These are phyloP conservation scores for Metallyticus violacea DNA, from an alignment of 2,888 invertebrate species.

Conservation along the genomic window DNA sequence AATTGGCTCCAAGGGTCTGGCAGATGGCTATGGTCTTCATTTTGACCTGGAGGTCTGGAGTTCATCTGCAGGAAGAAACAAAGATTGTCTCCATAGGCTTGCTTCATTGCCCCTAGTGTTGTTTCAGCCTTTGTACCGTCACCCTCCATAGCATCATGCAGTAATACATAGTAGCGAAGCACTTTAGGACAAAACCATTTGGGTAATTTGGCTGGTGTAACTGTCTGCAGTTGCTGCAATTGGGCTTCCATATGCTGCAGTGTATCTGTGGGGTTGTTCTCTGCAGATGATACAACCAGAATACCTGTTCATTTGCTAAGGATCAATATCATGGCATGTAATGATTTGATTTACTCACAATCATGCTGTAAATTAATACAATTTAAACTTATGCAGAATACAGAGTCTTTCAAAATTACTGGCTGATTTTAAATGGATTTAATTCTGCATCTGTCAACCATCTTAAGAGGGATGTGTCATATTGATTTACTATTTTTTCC, in stretches of 20 bases:
- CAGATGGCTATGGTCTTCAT: constrained; percentile 53
- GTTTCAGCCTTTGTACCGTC: constrained; percentile 67
- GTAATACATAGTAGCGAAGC: constrained; percentile 82
- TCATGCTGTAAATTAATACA: too few species aligned
- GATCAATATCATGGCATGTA: neutral
- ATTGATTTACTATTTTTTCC: too few species aligned
- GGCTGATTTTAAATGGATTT: too few species aligned
- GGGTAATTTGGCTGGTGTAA: constrained; percentile 72
- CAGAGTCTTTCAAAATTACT: too few species aligned
- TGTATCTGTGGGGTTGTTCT: constrained; percentile 69
- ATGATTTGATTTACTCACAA: neutral
- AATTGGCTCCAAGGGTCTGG: constrained; percentile 86
- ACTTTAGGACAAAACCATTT: constrained; percentile 62
- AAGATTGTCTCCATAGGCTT: constrained; percentile 79
- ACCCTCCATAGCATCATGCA: constrained; percentile 64
- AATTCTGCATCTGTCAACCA: too few species aligned
- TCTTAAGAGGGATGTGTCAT: too few species aligned
- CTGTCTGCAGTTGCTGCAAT: constrained; percentile 73
- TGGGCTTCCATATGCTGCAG: constrained; percentile 78
- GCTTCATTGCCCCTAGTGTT: constrained; percentile 79
- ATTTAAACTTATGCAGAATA: too few species aligned
- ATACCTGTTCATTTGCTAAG: constrained; percentile 43
- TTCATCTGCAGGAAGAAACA: constrained; percentile 91
- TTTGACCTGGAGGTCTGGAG: constrained; percentile 63
- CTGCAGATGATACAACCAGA: constrained; percentile 54